Evolutionary conservation across 2,888 invertebrate species (phyloP), one percentile per base, ranked within the genome.

Genomic region (Drosophila affinis): DNA sequence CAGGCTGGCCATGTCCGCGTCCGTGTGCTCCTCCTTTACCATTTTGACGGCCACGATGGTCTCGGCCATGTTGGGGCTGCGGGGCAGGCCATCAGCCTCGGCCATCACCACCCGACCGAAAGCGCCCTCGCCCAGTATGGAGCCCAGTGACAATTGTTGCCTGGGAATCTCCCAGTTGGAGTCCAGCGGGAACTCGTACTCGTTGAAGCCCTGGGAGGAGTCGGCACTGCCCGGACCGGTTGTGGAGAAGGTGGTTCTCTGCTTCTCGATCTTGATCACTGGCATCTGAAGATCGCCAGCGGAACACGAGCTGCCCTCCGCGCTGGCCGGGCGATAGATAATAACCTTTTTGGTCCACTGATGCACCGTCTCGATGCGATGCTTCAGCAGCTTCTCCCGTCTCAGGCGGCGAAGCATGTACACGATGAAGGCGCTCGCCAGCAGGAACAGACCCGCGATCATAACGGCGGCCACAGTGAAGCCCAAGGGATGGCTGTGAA

Each of bases 21-120:
- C 99, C 0, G 98, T 98, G 91, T 99, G 99, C 46, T 98, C 98
- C 93, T 98, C 98, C 94, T 99, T 99, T 59, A 99, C 94, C 97
- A 98, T 99, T 93, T 99, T 99, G 1, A 99, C 99, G 29, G 99
- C 99, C 0, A 99, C 99, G 7, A 97, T 95, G n/a, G 81, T 86
- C 9, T 94, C 94, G 5, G 53, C 53, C 12, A 51, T 17, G 7
- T 58, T 72, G 2, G 79, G 81, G 48, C 78, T 67, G 9, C 87
- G 76, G 0, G 87, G 79, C 34, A 91, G 57, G 1, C 77, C 77
- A 2, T 96, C 95, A 0, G 96, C 97, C 86, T 98, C 97, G 0
- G 96, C 98, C 91, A 96, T 96, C 34, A 98, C 96, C 0, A 99
- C 99, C 88, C 98, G 97, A 0, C 99, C 99, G 90, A 99, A 99